Percentiles rank a stretch among this genome's conserved stretches.
phyloP scores from a whole-genome alignment of 1,140 invertebrate genomes.

The Proctacanthus coquilletti region DNA sequence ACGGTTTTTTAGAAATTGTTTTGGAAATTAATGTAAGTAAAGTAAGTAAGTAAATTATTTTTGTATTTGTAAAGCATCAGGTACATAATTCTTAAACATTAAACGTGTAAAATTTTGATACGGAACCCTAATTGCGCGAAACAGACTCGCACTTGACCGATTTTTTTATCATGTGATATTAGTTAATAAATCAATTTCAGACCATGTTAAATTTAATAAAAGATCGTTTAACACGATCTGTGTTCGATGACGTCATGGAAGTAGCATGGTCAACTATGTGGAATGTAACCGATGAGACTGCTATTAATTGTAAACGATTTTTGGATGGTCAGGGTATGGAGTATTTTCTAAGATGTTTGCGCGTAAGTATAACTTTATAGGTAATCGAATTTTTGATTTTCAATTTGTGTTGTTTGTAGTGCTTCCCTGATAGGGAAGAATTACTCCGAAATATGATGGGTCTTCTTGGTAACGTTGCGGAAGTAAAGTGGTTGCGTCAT shows the following conservation, averaged over 20 bases:
- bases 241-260: constrained; percentile 91
- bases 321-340: constrained; percentile 73
- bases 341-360: constrained; percentile 70
- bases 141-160: too few relatives aligned
- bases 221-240: constrained; percentile 48
- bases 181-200: too few relatives aligned
- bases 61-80: too few relatives aligned
- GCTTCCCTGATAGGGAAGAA: constrained; percentile 76
- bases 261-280: constrained; percentile 96
- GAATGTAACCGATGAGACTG: constrained; percentile 96
- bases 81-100: too few relatives aligned
- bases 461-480: constrained; percentile 87
- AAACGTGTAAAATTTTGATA: too few relatives aligned
- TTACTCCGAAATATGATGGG: constrained; percentile 93
- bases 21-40: neutral
- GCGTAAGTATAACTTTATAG: constrained; percentile 34
- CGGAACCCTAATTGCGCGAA: too few relatives aligned
- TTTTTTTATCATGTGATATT: constrained; percentile 8
- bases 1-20: neutral
- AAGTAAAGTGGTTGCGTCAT: constrained; percentile 69
- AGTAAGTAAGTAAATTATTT: too few relatives aligned
- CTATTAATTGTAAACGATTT: constrained; percentile 81
- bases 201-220: constrained; percentile 76
- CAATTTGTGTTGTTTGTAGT: constrained; percentile 33
- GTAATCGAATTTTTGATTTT: constrained; percentile 1